Conservation (phyloP, 2,888 invertebrate species). For the Drosophila maculinotata region DNA sequence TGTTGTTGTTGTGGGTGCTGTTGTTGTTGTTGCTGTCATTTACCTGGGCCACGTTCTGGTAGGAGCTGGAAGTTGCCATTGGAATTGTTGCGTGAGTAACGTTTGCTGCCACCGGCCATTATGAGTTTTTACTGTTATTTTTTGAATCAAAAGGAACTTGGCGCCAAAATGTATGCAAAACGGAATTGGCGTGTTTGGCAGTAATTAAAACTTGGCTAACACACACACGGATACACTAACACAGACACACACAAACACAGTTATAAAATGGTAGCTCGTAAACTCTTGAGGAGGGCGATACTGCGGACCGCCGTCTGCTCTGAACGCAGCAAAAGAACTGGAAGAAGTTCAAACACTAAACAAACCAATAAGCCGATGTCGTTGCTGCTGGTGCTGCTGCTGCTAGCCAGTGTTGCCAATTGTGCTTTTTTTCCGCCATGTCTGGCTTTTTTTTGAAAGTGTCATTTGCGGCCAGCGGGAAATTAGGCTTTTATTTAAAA, state of each 20-base stretch:
- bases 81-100: constrained; percentile 82
- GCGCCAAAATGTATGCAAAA: constrained; percentile 72
- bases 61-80: constrained; percentile 82
- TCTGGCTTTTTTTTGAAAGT: neutral
- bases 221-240: constrained; percentile 17
- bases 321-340: constrained; percentile 80
- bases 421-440: neutral
- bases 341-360: constrained; percentile 73
- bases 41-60: constrained; percentile 85
- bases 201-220: constrained; percentile 65
- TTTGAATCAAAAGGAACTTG: constrained; percentile 34
- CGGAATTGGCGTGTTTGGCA: constrained; percentile 61
- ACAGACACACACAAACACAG: constrained; percentile 31
- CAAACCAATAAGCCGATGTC: constrained; percentile 66
- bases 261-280: constrained; percentile 12
- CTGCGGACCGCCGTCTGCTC: constrained; percentile 84
- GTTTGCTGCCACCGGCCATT: constrained; percentile 84
- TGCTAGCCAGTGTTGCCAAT: constrained; percentile 2
- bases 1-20: constrained; percentile 7
- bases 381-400: constrained; percentile 16
- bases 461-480: too few relatives aligned
- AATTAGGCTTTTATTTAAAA: too few relatives aligned
- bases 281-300: constrained; percentile 65
- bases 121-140: constrained; percentile 21
- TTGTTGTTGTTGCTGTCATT: constrained; percentile 39